These are phyloP conservation scores for Aspidoscelis tigris DNA, from an alignment of 2,113 vertebrate species.

Conservation along the genomic window DNA sequence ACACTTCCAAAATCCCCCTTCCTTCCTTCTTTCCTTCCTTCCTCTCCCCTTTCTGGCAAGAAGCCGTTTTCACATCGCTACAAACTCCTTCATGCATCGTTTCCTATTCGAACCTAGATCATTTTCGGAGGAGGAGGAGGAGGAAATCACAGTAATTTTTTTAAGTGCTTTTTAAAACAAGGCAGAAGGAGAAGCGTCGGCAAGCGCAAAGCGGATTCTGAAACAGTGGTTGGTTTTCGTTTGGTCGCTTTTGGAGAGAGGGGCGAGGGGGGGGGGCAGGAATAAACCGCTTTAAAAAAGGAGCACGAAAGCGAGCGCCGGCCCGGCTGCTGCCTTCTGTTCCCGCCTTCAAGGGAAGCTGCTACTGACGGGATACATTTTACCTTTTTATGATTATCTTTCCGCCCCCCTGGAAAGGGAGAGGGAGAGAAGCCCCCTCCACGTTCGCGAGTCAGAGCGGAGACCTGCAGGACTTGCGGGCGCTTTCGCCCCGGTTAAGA, in stretches of 20 bases:
- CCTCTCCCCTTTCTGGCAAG: slow-evolving; percentile 12
- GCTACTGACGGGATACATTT: slow-evolving; percentile 46
- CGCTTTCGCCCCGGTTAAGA: background rate
- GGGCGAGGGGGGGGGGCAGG: background rate
- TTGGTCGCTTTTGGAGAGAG: slow-evolving; percentile 9
- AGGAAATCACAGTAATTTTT: slow-evolving; percentile 61
- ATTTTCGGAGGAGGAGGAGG: background rate
- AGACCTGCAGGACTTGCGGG: slow-evolving; percentile 45
- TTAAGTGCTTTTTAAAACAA: slow-evolving; percentile 37
- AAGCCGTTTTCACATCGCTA: slow-evolving; percentile 27
- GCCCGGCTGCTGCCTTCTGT: slow-evolving; percentile 44
- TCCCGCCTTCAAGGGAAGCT: slow-evolving; percentile 34
- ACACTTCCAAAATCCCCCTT: slow-evolving; percentile 38
- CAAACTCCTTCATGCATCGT: slow-evolving; percentile 8
- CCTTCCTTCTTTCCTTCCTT: background rate
- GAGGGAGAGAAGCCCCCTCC: slow-evolving; percentile 56
- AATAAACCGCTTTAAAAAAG: slow-evolving; percentile 50
- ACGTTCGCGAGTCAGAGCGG: slow-evolving; percentile 46
- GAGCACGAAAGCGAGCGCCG: slow-evolving; percentile 48
- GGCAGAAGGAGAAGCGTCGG: slow-evolving; percentile 39
- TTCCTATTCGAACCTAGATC: slow-evolving; percentile 30
- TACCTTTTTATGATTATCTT: background rate
- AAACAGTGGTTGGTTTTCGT: slow-evolving; percentile 26
- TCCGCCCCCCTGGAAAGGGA: background rate
- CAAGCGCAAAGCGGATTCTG: slow-evolving; percentile 56